These are phyloP conservation scores for Eupelmus urozonus DNA, from an alignment of 2,888 invertebrate species.

Conservation along the genomic window DNA sequence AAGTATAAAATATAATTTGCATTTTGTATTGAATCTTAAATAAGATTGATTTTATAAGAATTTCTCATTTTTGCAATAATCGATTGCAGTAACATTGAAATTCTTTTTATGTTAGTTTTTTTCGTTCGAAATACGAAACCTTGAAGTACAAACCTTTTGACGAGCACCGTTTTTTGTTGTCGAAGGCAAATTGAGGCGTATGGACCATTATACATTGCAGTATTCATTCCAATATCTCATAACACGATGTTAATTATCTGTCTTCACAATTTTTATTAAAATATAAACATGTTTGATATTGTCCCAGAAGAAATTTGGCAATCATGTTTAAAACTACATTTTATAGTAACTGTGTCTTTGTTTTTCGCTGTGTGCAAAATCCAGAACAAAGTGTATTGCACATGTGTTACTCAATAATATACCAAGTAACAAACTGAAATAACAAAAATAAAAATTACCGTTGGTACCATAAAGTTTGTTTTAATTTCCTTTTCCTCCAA, in stretches of 20 bases:
- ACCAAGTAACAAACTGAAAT: constrained; percentile 38
- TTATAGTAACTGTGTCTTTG: constrained; percentile 46
- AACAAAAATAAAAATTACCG: constrained; percentile 22
- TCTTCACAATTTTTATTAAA: constrained; percentile 48
- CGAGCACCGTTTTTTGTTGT: constrained; percentile 57
- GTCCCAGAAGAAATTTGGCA: constrained; percentile 39
- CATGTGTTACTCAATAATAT: constrained; percentile 39
- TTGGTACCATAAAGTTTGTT: background rate
- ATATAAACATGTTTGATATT: constrained; percentile 43
- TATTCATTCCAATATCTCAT: constrained; percentile 70
- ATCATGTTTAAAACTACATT: constrained; percentile 32
- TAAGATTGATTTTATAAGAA: constrained; percentile 21
- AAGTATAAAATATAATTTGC: constrained; percentile 26
- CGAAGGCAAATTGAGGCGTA: constrained; percentile 64
- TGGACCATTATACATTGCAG: constrained; percentile 69
- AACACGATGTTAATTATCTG: constrained; percentile 48
- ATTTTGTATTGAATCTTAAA: constrained; percentile 43
- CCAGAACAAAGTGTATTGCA: constrained; percentile 45
- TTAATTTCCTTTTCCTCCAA: background rate
- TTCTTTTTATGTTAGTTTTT: constrained; percentile 27
- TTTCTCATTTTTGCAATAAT: constrained; percentile 37
- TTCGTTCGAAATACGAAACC: constrained; percentile 48
- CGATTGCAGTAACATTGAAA: constrained; percentile 36
- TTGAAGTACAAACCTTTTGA: constrained; percentile 57
- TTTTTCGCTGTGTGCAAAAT: constrained; percentile 50